Evolutionary conservation across 2,888 invertebrate genomes (phyloP).

Genomic region (Anthophora plumipes): DNA sequence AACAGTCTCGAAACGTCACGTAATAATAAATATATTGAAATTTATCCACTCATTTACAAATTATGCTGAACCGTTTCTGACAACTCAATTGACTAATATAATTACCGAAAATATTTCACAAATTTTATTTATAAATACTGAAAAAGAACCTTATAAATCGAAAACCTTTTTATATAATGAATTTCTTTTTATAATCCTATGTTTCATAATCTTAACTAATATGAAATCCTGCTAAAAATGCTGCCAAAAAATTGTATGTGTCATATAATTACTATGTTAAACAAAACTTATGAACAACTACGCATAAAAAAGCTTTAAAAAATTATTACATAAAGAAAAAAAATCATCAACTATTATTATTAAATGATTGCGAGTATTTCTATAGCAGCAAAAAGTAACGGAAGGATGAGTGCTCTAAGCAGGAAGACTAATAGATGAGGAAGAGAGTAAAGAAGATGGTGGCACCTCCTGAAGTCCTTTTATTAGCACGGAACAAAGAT

Average conservation of each 20-base stretch:
- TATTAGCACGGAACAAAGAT: slow-evolving; percentile 79
- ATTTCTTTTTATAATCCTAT: neutral
- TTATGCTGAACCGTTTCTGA: neutral
- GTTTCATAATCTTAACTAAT: no score
- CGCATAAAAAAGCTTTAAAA: neutral
- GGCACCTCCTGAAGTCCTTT: slow-evolving; percentile 68
- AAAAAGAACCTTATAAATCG: no score
- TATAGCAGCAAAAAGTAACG: slow-evolving; percentile 13
- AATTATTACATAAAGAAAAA: slow-evolving; percentile 5
- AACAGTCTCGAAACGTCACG: slow-evolving; percentile 67
- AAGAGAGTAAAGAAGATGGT: slow-evolving; percentile 50
- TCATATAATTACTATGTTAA: neutral
- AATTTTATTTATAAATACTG: neutral
- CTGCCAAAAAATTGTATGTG: neutral
- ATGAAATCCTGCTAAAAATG: no score
- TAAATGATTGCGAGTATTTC: slow-evolving; percentile 10
- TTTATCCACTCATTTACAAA: slow-evolving; percentile 26
- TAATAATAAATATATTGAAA: slow-evolving; percentile 62
- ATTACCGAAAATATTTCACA: neutral
- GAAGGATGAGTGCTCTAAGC: slow-evolving; percentile 22
- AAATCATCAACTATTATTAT: neutral
- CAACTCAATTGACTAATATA: neutral
- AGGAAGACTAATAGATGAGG: slow-evolving; percentile 38
- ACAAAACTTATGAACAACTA: neutral
- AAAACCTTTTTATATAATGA: neutral